phyloP scores from a whole-genome alignment of 2,888 invertebrate species.

The Machimus atricapillus region DNA sequence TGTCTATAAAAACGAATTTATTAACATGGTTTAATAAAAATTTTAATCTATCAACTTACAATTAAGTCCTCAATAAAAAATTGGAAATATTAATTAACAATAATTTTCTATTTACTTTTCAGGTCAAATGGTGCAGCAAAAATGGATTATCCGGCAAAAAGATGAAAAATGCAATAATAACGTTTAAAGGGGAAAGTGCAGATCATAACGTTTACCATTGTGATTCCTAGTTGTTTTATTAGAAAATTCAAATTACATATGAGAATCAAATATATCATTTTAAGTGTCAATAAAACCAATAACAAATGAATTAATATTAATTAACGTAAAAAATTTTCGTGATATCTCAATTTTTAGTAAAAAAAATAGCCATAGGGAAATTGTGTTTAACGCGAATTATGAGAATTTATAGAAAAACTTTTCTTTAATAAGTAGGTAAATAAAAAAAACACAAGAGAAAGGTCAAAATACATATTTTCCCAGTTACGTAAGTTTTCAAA shows the following conservation, averaged over 20 bases:
- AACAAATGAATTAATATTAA: conserved; percentile 24
- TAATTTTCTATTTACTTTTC: neutral
- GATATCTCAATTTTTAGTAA: conserved; percentile 29
- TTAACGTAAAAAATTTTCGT: conserved; percentile 15
- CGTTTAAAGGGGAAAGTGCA: neutral
- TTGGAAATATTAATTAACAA: neutral
- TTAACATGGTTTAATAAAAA: no score
- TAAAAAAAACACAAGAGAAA: neutral
- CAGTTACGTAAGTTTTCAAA: neutral
- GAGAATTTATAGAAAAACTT: conserved; percentile 2
- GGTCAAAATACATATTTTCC: conserved; percentile 16
- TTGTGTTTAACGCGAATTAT: conserved; percentile 8
- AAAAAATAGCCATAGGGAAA: neutral
- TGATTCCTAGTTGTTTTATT: conserved; percentile 35
- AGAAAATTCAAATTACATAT: conserved; percentile 32
- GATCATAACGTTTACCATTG: conserved; percentile 20
- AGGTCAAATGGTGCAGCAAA: neutral
- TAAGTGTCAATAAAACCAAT: conserved; percentile 29
- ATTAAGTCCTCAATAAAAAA: no score
- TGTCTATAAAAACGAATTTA: no score
- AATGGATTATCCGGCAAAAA: neutral
- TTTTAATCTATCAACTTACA: no score
- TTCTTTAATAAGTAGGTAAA: conserved; percentile 6
- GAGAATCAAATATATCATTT: conserved; percentile 34
- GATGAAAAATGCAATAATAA: neutral